Evolutionary conservation across 2,888 invertebrate genomes (phyloP).

Genomic region (Lasiommata megera): DNA sequence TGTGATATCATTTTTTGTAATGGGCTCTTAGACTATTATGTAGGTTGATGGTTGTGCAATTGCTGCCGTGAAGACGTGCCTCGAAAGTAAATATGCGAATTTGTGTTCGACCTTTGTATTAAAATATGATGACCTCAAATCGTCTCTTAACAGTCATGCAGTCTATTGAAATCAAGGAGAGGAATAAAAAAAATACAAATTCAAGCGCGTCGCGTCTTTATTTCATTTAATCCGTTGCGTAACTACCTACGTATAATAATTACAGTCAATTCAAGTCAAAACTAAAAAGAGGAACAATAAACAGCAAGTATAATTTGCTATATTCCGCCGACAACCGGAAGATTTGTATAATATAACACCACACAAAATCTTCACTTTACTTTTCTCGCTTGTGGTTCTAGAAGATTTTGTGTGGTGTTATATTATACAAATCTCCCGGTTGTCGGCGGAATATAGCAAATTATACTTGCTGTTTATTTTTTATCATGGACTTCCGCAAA

Average conservation of each 20-base stretch:
- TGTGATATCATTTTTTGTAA: constrained; percentile 37
- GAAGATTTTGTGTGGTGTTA: no score
- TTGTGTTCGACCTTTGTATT: constrained; percentile 26
- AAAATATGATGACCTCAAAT: constrained; percentile 27
- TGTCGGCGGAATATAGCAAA: no score
- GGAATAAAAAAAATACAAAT: constrained; percentile 4
- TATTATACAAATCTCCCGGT: no score
- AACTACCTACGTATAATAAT: neutral
- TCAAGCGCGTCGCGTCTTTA: neutral
- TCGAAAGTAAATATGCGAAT: constrained; percentile 31
- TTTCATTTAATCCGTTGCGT: neutral
- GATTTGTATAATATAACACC: no score
- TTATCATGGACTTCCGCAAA: no score
- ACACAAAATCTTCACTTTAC: no score
- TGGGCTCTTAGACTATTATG: constrained; percentile 13
- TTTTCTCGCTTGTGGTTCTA: no score
- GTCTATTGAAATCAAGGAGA: constrained; percentile 22
- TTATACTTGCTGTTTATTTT: no score
- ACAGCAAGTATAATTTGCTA: no score
- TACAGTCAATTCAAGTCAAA: neutral
- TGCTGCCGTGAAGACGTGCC: constrained; percentile 35
- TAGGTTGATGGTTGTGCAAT: constrained; percentile 13
- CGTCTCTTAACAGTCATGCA: constrained; percentile 16
- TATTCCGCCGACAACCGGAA: no score
- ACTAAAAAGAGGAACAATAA: no score